A percentile compares a stretch with the other conserved stretches of the same genome.
These are phyloP conservation scores for Lemur catta DNA, from an alignment of 2,797 vertebrate genomes.

Conservation along the genomic window DNA sequence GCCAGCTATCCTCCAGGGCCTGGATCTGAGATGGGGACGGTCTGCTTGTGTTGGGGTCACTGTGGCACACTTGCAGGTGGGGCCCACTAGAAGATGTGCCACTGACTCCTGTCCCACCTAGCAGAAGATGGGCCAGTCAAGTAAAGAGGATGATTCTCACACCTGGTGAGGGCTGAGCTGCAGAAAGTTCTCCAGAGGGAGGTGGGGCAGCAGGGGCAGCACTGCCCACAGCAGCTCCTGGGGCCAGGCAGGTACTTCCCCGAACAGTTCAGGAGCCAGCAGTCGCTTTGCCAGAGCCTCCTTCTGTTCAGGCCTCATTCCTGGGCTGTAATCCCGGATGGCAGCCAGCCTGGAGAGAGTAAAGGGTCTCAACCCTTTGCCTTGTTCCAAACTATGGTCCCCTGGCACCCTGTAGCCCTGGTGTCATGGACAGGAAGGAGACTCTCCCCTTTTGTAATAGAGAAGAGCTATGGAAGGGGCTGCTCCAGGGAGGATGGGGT, in stretches of 20 bases:
- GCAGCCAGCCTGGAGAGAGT: constrained; percentile 86
- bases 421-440: not conserved
- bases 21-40: constrained; percentile 83
- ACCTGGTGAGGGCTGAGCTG: constrained; percentile 92
- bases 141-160: not conserved
- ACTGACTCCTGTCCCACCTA: not conserved
- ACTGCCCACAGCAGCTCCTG: constrained; percentile 89
- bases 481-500: not conserved
- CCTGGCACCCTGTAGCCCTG: not conserved
- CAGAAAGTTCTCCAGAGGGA: constrained; percentile 91
- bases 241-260: constrained; percentile 91
- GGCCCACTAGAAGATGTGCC: not conserved
- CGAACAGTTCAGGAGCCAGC: constrained; percentile 88
- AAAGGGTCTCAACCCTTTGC: not conserved
- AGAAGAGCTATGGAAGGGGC: not conserved
- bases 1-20: constrained; percentile 89
- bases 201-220: constrained; percentile 89
- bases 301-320: constrained; percentile 91
- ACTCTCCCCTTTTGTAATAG: not conserved
- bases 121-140: not conserved
- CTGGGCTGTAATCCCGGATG: constrained; percentile 90
- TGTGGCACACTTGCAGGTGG: not conserved
- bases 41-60: not conserved
- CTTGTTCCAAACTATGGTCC: not conserved
- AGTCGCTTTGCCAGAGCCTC: constrained; percentile 91